Evolutionary conservation across 1,140 invertebrate genomes (phyloP), one percentile per base, ranked within the genome.

Genomic region (Eurosta solidaginis): DNA sequence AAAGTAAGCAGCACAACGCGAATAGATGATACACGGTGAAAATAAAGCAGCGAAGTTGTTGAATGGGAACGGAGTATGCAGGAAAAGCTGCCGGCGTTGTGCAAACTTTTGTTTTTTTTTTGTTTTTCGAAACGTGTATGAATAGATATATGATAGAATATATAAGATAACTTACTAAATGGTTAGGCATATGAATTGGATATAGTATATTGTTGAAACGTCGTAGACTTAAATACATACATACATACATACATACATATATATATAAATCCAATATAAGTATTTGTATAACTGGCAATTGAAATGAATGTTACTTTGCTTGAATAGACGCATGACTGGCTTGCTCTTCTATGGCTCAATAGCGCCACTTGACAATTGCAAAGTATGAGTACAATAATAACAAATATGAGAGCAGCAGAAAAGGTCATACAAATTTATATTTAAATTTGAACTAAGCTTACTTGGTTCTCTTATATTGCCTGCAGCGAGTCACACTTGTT

Each of bases 11-110:
- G 33, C n/a, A n/a, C n/a, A 40, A 68, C 59, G 59, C 59, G 59
- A 68, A 68, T 68, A 68, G 59, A 68, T n/a, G n/a, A n/a, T 68
- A 68, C 59, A 68, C 59, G 59, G 59, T 40, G 22, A 68, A 68
- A 40, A 68, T 40, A 17, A 40, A 40, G 59, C 40, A 20, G 33
- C 20, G 36, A 40, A 68, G 59, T 20, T 68, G 59, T 12, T 29
- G n/a, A 4, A 27, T 29, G 3, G 54, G 29, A 6, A 3, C 29
- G 12, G 5, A n/a, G 29, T 36, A 7, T 14, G 5, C 29, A 36
- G 0, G 12, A 2, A n/a, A 2, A 2, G 2, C 1, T 29, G 14
- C 9, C 20, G 29, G 59, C 17, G 59, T 40, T 36, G 33, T 9
- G 40, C 14, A 68, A 40, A 68, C n/a, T 68, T 68, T 68, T n/a